phyloP scores from a whole-genome alignment of 2,113 vertebrate species.

The Neogobius melanostomus region DNA sequence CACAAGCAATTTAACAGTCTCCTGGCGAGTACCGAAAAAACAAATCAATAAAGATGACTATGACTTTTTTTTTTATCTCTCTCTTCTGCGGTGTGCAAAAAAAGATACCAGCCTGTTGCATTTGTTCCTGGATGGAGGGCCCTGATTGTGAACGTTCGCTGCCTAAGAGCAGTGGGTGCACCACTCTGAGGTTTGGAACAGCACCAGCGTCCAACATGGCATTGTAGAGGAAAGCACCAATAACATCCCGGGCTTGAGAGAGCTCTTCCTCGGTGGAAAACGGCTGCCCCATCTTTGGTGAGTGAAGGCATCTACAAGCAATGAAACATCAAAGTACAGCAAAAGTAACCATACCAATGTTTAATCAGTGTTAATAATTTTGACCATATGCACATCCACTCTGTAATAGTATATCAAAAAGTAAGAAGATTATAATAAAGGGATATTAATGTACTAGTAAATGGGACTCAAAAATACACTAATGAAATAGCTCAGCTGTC shows the following conservation, averaged over 20 bases:
- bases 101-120: slow-evolving; percentile 43
- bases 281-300: slow-evolving; percentile 61
- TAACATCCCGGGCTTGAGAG: slow-evolving; percentile 6
- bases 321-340: not conserved
- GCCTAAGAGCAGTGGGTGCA: slow-evolving; percentile 42
- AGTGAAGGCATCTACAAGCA: slow-evolving; percentile 11
- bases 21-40: not conserved
- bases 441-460: too few species aligned
- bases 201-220: slow-evolving; percentile 60
- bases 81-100: not conserved
- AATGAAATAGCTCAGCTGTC: too few species aligned
- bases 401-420: too few species aligned
- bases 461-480: too few species aligned
- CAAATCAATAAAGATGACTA: not conserved
- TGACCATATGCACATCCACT: too few species aligned
- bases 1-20: not conserved
- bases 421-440: too few species aligned
- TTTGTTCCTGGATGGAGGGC: slow-evolving; percentile 48
- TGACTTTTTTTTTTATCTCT: too few species aligned
- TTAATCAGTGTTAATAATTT: too few species aligned
- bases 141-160: slow-evolving; percentile 15
- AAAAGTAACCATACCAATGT: too few species aligned
- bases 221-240: slow-evolving; percentile 58
- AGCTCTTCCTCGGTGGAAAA: slow-evolving; percentile 57
- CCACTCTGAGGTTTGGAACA: slow-evolving; percentile 50